Evolutionary conservation across 92 coral and sea anemone species (phyloP), one percentile per base, ranked within the genome.

Genomic region (Paramuricea clavata): DNA sequence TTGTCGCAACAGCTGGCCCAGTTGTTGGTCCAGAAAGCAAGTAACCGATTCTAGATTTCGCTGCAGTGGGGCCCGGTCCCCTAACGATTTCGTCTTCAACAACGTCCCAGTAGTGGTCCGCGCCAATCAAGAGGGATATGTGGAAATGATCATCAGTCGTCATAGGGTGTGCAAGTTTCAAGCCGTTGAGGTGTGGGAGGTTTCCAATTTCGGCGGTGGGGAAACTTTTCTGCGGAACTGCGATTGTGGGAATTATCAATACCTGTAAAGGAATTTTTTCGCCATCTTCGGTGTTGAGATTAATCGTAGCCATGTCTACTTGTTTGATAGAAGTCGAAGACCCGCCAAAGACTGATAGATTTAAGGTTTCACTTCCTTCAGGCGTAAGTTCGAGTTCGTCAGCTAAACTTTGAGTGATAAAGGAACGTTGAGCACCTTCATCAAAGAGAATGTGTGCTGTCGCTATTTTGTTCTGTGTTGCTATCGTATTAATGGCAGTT

Each of bases 161-260:
- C 33, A 91, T 76, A 30, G 93, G 90, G 78, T 91, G 93, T 17
- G 91, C 93, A 39, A 90, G n/a, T n/a, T n/a, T n/a, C n/a, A n/a
- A n/a, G n/a, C n/a, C n/a, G n/a, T n/a, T n/a, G n/a, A n/a, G n/a
- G n/a, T n/a, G n/a, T n/a, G n/a, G n/a, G n/a, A n/a, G 74, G 60
- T 67, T 49, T n/a, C 72, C 68, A 49, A 87, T 34, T 42, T 87
- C 76, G 7, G 75, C 73, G 11, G 89, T 78, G 57, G 67, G 42
- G 16, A 62, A 81, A 19, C 52, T 76, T 69, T 91, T 73, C 56
- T 82, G 72, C 21, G 91, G 89, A 25, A 80, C 81, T 32, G 93
- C 79, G 41, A 91, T 91, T 42, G 60, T 60, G 0, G 81, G 81
- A 35, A 87, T 64, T 17, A 91, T 78, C 23, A 90, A 71, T 27